Percentiles rank a stretch among this genome's conserved stretches.
Evolutionary conservation across 2,113 vertebrate species (phyloP).

Genomic region (Dipodomys merriami): DNA sequence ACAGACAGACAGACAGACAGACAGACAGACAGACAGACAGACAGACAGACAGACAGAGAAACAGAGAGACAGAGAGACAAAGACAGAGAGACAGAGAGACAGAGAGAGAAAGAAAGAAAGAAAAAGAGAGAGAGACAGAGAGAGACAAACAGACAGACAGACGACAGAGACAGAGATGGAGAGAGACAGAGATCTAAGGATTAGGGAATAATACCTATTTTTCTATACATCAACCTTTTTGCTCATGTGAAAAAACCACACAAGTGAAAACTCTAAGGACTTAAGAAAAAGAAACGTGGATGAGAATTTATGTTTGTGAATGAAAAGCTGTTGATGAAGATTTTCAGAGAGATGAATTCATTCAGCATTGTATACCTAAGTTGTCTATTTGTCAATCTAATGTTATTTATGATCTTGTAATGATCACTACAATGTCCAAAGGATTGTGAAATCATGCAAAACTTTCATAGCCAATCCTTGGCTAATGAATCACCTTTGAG

Average conservation of each 20-base stretch:
- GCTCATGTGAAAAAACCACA: background rate
- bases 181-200: background rate
- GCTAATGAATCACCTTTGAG: background rate
- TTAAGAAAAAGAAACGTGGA: background rate
- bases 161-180: too few relatives aligned
- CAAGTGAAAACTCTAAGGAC: background rate
- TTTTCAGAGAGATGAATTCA: background rate
- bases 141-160: too few relatives aligned
- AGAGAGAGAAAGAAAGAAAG: too few relatives aligned
- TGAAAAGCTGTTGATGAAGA: background rate
- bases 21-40: too few relatives aligned
- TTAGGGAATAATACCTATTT: background rate
- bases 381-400: background rate
- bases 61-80: too few relatives aligned
- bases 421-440: too few relatives aligned
- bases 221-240: background rate
- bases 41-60: too few relatives aligned
- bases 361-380: background rate
- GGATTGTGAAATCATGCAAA: background rate
- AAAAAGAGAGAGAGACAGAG: too few relatives aligned
- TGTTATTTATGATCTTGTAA: too few relatives aligned
- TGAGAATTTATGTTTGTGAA: background rate
- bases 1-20: too few relatives aligned
- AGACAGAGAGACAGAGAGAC: too few relatives aligned
- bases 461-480: background rate